Evolutionary conservation across 2,113 vertebrate genomes (phyloP), one percentile per base, ranked within the genome.

Genomic region (Ammospiza nelsoni): DNA sequence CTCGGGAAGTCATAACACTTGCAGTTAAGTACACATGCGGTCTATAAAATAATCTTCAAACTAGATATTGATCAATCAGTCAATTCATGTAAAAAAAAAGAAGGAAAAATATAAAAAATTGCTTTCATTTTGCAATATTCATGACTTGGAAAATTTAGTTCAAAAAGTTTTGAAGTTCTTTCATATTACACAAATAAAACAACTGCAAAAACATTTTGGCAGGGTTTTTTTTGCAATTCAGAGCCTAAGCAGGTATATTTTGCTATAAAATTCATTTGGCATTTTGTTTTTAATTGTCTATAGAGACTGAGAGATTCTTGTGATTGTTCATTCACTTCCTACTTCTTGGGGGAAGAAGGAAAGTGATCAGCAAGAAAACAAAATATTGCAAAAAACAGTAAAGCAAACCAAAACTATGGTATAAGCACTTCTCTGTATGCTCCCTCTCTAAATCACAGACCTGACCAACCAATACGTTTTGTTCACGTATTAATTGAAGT

Each of bases 1-100:
- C 92, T 89, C 8, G 68, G 78, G 93, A 95, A 76, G 88, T 87
- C 61, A 93, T 94, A 96, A 91, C 67, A 89, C 37, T 95, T 89
- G 83, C 59, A 71, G 62, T 89, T 91, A 95, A 94, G 71, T 89
- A 94, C 63, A 67, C 67, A 85, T 91, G 68, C 84, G 59, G 15
- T 88, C 24, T 62, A 75, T 86, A 92, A 93, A 96, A 92, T 89
- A 85, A 86, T 89, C 67, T 93, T 94, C 41, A 91, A 93, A 78
- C 57, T 62, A 81, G 41, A 84, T 65, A 65, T 33, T 28, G 25
- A 92, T 91, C 61, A 82, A 55, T 90, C 79, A 82, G 62, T 77
- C 69, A 77, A 68, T 80, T 76, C 4, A 5, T 77, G 74, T 21
- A 29, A 24, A 31, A 44, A 59, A 31, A 49, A 59, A 66, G 1